Percentiles rank a stretch among this genome's conserved stretches.
These are phyloP conservation scores for Hypselothyrea guttata DNA, from an alignment of 2,888 invertebrate species.

Conservation along the genomic window DNA sequence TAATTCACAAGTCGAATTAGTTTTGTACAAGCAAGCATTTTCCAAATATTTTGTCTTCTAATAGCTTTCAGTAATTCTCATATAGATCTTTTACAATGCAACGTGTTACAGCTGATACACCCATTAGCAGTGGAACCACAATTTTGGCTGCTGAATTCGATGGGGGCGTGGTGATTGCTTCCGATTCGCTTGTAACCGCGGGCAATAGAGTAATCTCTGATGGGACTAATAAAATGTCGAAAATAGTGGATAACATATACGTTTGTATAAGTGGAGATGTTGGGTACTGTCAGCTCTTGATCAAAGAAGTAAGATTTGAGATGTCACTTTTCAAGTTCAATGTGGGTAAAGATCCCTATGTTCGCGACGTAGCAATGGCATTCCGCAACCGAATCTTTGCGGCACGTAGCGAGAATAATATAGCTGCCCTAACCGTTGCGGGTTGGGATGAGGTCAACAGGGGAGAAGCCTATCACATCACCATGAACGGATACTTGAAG, in stretches of 20 bases:
- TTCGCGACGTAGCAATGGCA: slow-evolving; percentile 94
- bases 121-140: slow-evolving; percentile 86
- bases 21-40: too few relatives aligned
- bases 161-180: slow-evolving; percentile 97
- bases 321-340: slow-evolving; percentile 89
- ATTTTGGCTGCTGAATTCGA: too few relatives aligned
- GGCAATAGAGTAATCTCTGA: slow-evolving; percentile 95
- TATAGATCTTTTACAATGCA: too few relatives aligned
- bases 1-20: too few relatives aligned
- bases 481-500: slow-evolving; percentile 93
- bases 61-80: too few relatives aligned
- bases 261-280: slow-evolving; percentile 98
- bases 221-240: slow-evolving; percentile 96
- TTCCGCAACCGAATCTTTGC: slow-evolving; percentile 97
- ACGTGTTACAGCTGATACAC: too few relatives aligned
- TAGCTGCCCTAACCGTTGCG: slow-evolving; percentile 97
- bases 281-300: slow-evolving; percentile 98
- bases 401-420: slow-evolving; percentile 93
- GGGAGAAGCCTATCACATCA: slow-evolving; percentile 89
- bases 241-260: slow-evolving; percentile 95
- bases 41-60: too few relatives aligned
- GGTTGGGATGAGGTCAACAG: slow-evolving; percentile 96
- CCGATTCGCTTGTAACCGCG: slow-evolving; percentile 97
- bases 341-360: slow-evolving; percentile 90
- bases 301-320: slow-evolving; percentile 95